Conservation (phyloP, 2,888 invertebrate species). For the Eugnorisma glareosa region DNA sequence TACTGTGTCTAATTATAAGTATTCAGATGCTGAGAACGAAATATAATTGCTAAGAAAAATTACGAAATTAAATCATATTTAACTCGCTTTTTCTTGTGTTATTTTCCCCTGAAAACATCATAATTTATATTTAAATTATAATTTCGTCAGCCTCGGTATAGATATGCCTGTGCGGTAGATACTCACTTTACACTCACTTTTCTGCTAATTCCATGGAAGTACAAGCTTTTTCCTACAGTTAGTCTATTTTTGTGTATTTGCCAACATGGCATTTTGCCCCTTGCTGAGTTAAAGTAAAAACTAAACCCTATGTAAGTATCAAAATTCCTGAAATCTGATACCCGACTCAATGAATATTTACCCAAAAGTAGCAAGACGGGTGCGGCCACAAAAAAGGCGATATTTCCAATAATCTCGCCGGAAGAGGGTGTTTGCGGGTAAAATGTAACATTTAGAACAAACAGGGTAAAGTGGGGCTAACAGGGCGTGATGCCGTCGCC, state of each 20-base stretch:
- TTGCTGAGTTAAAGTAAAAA: neutral
- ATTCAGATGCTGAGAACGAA: constrained; percentile 89
- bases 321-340: constrained; percentile 23
- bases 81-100: constrained; percentile 82
- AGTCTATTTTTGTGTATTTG: neutral
- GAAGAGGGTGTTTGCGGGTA: constrained; percentile 87
- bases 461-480: constrained; percentile 86
- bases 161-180: too few relatives aligned
- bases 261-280: neutral
- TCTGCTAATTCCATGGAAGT: too few relatives aligned
- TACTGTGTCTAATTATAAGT: constrained; percentile 87
- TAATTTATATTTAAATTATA: neutral
- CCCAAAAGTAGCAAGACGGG: constrained; percentile 78
- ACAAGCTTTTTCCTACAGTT: neutral
- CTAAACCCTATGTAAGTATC: neutral
- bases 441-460: constrained; percentile 85
- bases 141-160: neutral
- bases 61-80: constrained; percentile 91
- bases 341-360: constrained; percentile 52
- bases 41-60: constrained; percentile 90
- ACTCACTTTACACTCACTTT: too few relatives aligned
- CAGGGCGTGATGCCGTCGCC: constrained; percentile 77
- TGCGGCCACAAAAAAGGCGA: constrained; percentile 82
- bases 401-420: constrained; percentile 86
- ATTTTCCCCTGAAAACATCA: constrained; percentile 49